Conservation (phyloP, 2,113 vertebrate genomes). For the Colinus virginianus region DNA sequence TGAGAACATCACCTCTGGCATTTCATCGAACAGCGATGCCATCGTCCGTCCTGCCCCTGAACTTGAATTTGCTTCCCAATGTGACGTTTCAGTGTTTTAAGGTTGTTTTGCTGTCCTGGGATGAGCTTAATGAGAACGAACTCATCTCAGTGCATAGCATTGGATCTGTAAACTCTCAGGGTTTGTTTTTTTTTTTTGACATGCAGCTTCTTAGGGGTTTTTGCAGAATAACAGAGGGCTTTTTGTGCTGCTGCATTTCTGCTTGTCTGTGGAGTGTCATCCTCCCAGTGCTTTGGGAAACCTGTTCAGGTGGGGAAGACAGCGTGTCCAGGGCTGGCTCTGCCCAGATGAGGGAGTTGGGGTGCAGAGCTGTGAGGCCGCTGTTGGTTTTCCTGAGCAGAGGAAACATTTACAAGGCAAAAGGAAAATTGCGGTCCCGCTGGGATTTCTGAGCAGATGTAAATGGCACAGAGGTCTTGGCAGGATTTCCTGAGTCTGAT, state of each 20-base stretch:
- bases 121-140: background rate
- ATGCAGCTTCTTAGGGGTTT: background rate
- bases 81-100: background rate
- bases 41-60: background rate
- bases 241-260: background rate
- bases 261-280: background rate
- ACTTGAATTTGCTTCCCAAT: background rate
- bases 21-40: background rate
- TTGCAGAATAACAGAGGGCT: background rate
- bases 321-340: background rate
- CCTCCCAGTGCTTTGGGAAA: background rate
- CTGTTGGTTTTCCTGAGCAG: background rate
- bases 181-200: background rate
- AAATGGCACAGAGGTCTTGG: background rate
- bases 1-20: background rate
- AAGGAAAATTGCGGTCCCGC: background rate
- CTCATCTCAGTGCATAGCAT: background rate
- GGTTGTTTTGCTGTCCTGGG: background rate
- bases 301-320: background rate
- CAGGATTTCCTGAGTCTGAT: background rate
- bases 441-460: background rate
- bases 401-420: constrained; percentile 8
- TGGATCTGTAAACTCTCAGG: background rate
- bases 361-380: background rate
- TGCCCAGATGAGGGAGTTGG: background rate